Percentiles rank a stretch among this genome's conserved stretches.
Conservation (phyloP, 2,888 invertebrate species). For the Acleris literana region DNA sequence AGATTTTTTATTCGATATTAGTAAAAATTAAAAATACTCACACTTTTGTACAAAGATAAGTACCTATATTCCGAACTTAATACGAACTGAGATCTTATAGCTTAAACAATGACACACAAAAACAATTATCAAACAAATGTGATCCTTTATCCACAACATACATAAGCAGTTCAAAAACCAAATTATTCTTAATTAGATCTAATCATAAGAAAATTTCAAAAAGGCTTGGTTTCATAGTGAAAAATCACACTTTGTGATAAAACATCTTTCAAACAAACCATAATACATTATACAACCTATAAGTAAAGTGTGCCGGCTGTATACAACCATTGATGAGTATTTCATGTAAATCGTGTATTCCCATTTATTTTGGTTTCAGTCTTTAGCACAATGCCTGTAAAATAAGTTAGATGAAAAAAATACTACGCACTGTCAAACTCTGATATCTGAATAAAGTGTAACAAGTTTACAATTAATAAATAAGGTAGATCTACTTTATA, state of each 20-base stretch:
- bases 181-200: conserved; percentile 29
- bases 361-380: conserved; percentile 32
- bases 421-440: conserved; percentile 18
- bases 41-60: conserved; percentile 35
- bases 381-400: conserved; percentile 23
- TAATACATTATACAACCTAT: conserved; percentile 11
- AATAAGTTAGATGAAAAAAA: conserved; percentile 21
- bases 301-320: conserved; percentile 14
- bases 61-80: conserved; percentile 55
- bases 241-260: conserved; percentile 6
- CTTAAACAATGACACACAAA: conserved; percentile 59
- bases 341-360: conserved; percentile 19
- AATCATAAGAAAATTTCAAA: conserved; percentile 17
- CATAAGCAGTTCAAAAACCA: conserved; percentile 18
- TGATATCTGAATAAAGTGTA: conserved; percentile 20
- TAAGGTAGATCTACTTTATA: conserved; percentile 68
- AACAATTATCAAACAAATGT: conserved; percentile 34
- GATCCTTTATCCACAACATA: conserved; percentile 29
- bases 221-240: conserved; percentile 4
- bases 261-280: conserved; percentile 15
- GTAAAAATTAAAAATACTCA: conserved; percentile 53
- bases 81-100: conserved; percentile 74
- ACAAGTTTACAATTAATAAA: conserved; percentile 55
- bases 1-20: conserved; percentile 67
- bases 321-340: conserved; percentile 29